Base-by-base conservation (phyloP, 2,797 vertebrate genomes). In the Eutrigla gurnardus region DNA sequence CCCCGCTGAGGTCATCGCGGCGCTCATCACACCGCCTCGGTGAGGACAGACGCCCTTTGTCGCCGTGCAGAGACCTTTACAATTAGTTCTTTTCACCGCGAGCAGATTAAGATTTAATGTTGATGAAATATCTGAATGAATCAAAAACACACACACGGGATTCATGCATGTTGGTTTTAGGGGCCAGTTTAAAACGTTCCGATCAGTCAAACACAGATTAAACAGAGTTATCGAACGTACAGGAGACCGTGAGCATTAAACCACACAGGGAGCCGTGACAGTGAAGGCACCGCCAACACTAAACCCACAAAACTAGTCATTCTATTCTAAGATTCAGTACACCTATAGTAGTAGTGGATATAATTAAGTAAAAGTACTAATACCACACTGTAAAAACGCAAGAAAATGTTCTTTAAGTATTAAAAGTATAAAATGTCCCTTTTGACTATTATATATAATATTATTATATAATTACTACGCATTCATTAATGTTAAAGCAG, bases 1-100 rank as follows among this genome's bases (percentile, higher is more conserved):
- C 77, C 18, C 14, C 1, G 73, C 84, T 93, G 93, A 94, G 87
- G 85, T 94, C 91, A 93, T 73, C 76, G 33, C 69, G 57, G 70
- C 35, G 55, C 65, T 76, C 63, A 59, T 33, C 40, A 85, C 86
- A 80, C 86, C 68, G 74, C 37, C 78, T 39, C 65, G 15, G 81
- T 65, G 72, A 39, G 70, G 53, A 94, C 88, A 93, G 79, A 85
- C 59, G 18, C 73, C 52, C 88, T 89, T 77, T 93, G 91, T 91
- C 63, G 0, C 6, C 0, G 36, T 4, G 58, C 10, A 66, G 57
- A 74, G 73, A 60, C 58, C 61, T 49, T 61, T 18, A 64, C 78
- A 14, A 69, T 82, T 53, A 67, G 10, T 14, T 71, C 58, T 42
- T 35, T 57, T 53, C 4, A 66, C 55, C 0, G 3, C 18, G 1